These are phyloP conservation scores for Lepidurus packardi DNA, from an alignment of 1,140 invertebrate genomes.

Conservation along the genomic window DNA sequence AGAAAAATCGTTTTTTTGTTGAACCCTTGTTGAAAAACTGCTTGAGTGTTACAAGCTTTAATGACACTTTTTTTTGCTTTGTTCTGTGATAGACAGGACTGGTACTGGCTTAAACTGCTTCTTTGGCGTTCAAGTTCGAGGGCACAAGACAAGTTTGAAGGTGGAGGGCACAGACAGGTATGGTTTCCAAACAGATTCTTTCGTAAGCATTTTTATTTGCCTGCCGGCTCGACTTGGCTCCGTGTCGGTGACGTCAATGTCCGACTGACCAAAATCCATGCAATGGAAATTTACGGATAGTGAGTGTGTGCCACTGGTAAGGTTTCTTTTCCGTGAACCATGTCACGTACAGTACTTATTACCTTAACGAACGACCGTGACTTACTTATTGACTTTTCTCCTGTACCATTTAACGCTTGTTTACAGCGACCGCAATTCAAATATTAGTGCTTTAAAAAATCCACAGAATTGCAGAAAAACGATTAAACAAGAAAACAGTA, in stretches of 20 bases:
- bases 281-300: not conserved
- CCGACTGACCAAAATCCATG: not conserved
- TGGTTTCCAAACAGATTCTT: not conserved
- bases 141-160: conserved; percentile 3
- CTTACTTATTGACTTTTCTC: not conserved
- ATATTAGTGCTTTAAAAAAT: too few relatives aligned
- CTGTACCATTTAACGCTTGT: not conserved
- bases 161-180: conserved; percentile 16
- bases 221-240: not conserved
- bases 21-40: not conserved
- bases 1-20: not conserved
- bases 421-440: not conserved
- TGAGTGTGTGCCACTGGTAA: not conserved
- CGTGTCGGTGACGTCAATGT: not conserved
- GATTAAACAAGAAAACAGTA: too few relatives aligned
- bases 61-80: conserved; percentile 15
- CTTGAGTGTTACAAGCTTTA: not conserved
- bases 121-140: conserved; percentile 8
- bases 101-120: not conserved
- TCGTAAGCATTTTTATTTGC: not conserved
- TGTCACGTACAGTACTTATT: not conserved
- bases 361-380: not conserved
- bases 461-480: too few relatives aligned
- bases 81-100: not conserved
- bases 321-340: not conserved